Base-by-base conservation (phyloP, 2,797 vertebrate genomes). In the Oophaga sylvatica region DNA sequence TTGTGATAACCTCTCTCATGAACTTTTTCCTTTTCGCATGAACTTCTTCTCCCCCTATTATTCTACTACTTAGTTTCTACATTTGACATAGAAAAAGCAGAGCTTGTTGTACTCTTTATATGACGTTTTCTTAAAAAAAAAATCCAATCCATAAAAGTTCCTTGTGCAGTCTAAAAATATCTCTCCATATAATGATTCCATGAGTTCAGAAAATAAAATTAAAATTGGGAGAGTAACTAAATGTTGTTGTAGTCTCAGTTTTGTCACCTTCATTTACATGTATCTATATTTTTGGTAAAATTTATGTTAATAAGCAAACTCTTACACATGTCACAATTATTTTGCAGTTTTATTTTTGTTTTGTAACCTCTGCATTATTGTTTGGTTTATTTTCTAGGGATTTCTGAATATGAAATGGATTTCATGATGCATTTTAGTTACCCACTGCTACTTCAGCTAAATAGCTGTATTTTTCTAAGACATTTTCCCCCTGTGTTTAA, bases 381-480 rank as follows among this genome's bases (percentile, higher is more conserved):
- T 11, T 19, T 31, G 8, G 48, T 53, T 79, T n/a, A 65, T 31
- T 53, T 67, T 81, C 13, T 45, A 77, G 10, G 11, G 22, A 84
- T 41, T 35, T 63, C 57, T 65, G 59, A 84, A 63, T 77, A 29
- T 65, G n/a, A 48, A 76, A 53, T 56, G 2, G 22, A 84, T 84
- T 84, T 76, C 83, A 77, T 62, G 53, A 53, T 77, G 75, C 59
- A 85, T 78, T 85, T 85, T 17, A 78, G 60, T 85, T 60, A 78
- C 60, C 73, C 82, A 75, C 56, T 67, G 59, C 41, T 67, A 77
- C 77, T 53, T 84, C 59, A 84, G 11, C 15, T 41, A 75, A 77
- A 78, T 78, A 19, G 41, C 59, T 85, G 26, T 31, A 77, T 65
- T 76, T 77, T 35, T 16, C 77, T 12, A 77, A 63, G 35, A 73